Percentiles rank a stretch among this genome's conserved stretches.
Conservation (phyloP, 2,797 vertebrate species). For the Phylloscopus collybita region DNA sequence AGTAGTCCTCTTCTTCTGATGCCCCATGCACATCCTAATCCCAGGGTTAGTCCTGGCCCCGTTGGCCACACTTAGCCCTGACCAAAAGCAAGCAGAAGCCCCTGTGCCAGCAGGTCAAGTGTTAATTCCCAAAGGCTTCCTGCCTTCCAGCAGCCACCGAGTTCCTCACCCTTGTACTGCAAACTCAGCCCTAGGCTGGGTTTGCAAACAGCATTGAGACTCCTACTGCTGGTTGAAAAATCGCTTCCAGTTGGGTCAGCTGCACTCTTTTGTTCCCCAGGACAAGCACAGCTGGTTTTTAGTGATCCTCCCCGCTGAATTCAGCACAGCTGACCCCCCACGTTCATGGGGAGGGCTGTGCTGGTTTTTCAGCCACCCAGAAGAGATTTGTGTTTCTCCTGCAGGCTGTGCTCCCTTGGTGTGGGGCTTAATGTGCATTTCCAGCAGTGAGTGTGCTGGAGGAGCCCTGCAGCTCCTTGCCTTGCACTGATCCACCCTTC, state of each 20-base stretch:
- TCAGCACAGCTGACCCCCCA: neutral
- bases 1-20: neutral
- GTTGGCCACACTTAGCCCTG: neutral
- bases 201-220: neutral
- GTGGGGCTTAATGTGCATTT: neutral
- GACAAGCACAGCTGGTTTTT: neutral
- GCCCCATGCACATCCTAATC: neutral
- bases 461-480: neutral
- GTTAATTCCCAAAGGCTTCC: neutral
- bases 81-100: neutral
- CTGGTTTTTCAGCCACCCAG: neutral
- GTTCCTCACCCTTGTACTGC: neutral
- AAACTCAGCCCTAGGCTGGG: neutral
- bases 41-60: neutral
- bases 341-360: fast-evolving
- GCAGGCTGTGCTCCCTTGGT: neutral
- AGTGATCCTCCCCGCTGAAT: neutral
- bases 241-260: neutral
- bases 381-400: neutral
- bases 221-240: neutral
- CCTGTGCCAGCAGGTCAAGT: neutral
- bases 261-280: neutral
- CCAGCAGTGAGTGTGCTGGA: neutral
- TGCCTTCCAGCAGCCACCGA: fast-evolving
- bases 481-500: neutral